Base-by-base conservation (phyloP, 37 sponge, comb jelly and placozoan genomes). In the Diacarnus erythraeanus region DNA sequence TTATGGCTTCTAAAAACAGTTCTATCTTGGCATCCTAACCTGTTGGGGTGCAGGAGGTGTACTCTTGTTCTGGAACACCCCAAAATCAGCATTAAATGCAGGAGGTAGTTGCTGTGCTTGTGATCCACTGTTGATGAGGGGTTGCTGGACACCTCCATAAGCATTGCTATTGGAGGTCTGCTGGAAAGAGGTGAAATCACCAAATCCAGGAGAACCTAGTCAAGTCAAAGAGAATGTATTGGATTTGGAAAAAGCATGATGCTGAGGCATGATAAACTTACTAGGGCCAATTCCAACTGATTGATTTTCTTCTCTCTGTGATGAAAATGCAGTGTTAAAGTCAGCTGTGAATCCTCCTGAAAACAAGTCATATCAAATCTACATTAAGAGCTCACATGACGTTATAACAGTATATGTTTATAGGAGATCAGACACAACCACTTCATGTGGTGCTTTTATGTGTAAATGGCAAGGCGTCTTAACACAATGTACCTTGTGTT, bases 131-230 rank as follows among this genome's bases (percentile, higher is more conserved):
- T 42, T 73, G 2, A 29, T 39, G 36, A 33, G 31, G 35, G 69
- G 38, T 18, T 69, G 69, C 8, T 51, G 57, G 57, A 35, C 1
- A 54, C 12, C 8, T 20, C 31, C 69, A 31, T 59, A 1, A 39
- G 64, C 76, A 74, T 51, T 42, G 59, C 27, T n/a, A 5, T 42
- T 12, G 56, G 58, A 22, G 0, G 87, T 75, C 29, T 71, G 26
- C 43, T 86, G 84, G 77, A 87, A 87, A 26, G 75, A 56, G 40
- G 79, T 31, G 38, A 87, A 91, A 35, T 83, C 92, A 65, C 77
- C 92, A 79, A 91, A 86, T 23, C 57, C 92, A 58, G 83, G 38
- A 77, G 66, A 59, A 34, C 1, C 59, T 21, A 35, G 26, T 72
- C 41, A 47, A 20, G 58, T 39, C 47, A 71, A 37, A 42, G 41